phyloP scores from a whole-genome alignment of 2,888 invertebrate species.

The Scelioninae gen. 1 region DNA sequence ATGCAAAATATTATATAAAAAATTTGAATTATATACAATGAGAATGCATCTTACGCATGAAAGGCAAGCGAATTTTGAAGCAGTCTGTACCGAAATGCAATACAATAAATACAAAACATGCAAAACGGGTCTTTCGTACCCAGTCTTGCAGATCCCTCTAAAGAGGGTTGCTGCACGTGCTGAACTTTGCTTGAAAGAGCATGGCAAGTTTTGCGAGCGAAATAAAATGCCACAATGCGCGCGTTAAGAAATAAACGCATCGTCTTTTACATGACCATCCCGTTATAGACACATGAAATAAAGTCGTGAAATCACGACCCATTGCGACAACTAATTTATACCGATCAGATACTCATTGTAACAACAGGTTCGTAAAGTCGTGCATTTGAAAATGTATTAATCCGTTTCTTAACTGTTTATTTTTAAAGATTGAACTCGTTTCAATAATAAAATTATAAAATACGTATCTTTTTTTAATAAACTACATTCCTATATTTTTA shows the following conservation, averaged over 20 bases:
- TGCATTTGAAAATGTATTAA: not conserved
- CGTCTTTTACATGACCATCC: constrained; percentile 28
- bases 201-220: constrained; percentile 59
- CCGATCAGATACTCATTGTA: not conserved
- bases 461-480: too few relatives aligned
- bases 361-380: not conserved
- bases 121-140: constrained; percentile 71
- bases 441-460: too few relatives aligned
- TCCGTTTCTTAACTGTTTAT: too few relatives aligned
- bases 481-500: too few relatives aligned
- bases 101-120: constrained; percentile 71
- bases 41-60: constrained; percentile 33
- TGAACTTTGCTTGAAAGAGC: constrained; percentile 64
- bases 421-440: too few relatives aligned
- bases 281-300: constrained; percentile 26
- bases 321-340: constrained; percentile 16
- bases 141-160: constrained; percentile 69
- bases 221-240: constrained; percentile 59
- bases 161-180: constrained; percentile 70
- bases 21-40: constrained; percentile 35
- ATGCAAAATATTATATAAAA: not conserved
- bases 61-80: constrained; percentile 52
- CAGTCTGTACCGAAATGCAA: constrained; percentile 70
- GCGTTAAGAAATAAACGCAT: constrained; percentile 40
- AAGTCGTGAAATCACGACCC: constrained; percentile 21